A percentile compares a stretch with the other conserved stretches of the same genome.
These are phyloP conservation scores for Parasteatoda tepidariorum DNA, from an alignment of 1,140 invertebrate genomes.

Conservation along the genomic window DNA sequence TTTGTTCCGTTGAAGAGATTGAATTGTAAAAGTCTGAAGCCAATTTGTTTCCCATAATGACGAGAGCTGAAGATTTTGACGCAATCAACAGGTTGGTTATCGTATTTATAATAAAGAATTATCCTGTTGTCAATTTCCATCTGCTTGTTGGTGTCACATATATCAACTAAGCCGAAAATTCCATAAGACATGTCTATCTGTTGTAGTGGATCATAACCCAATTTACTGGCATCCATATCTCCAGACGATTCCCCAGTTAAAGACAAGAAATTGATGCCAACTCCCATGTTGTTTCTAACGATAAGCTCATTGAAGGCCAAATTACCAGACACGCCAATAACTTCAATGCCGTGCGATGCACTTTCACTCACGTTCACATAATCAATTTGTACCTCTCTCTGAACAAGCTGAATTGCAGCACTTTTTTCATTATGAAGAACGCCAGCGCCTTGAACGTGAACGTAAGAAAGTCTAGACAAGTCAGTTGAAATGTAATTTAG, in stretches of 20 bases:
- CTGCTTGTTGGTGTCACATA: slow-evolving; percentile 94
- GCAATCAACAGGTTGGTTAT: slow-evolving; percentile 95
- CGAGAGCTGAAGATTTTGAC: slow-evolving; percentile 95
- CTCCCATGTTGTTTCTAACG: slow-evolving; percentile 85
- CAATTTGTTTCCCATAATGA: slow-evolving; percentile 85
- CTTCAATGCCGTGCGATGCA: slow-evolving; percentile 91
- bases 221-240: slow-evolving; percentile 72
- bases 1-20: slow-evolving; percentile 92
- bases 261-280: slow-evolving; percentile 88
- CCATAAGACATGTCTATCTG: slow-evolving; percentile 90
- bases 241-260: slow-evolving; percentile 91
- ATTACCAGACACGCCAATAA: slow-evolving; percentile 87
- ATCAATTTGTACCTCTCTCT: slow-evolving; percentile 64
- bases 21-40: slow-evolving; percentile 89
- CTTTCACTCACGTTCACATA: slow-evolving; percentile 85
- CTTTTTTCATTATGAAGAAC: slow-evolving; percentile 95
- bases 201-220: slow-evolving; percentile 76
- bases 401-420: slow-evolving; percentile 88
- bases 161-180: slow-evolving; percentile 94
- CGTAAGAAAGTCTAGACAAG: slow-evolving; percentile 75
- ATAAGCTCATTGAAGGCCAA: slow-evolving; percentile 73
- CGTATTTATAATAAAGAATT: slow-evolving; percentile 96
- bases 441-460: slow-evolving; percentile 94
- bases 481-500: neutral
- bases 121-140: slow-evolving; percentile 90